These are phyloP conservation scores for Distichodus sexfasciatus DNA, from an alignment of 2,797 vertebrate species.

Conservation along the genomic window DNA sequence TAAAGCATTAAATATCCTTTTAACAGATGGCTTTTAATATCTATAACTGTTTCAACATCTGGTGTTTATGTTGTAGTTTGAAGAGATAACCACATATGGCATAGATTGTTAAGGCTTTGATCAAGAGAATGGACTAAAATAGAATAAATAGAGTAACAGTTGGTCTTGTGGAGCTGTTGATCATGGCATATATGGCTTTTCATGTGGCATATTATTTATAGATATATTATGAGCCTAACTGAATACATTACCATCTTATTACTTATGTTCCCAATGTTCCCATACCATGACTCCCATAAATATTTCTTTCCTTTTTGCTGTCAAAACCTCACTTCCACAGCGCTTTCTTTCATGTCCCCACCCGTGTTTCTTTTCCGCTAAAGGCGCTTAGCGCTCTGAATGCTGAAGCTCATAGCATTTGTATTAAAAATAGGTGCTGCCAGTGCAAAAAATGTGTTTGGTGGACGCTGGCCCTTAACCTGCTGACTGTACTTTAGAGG, in stretches of 20 bases:
- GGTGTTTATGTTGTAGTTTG: constrained; percentile 15
- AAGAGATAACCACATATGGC: constrained; percentile 13
- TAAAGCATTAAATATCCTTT: not conserved
- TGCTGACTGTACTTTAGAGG: constrained; percentile 27
- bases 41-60: constrained; percentile 20
- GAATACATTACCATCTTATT: not conserved
- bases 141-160: not conserved
- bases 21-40: constrained; percentile 17
- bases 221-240: too few relatives aligned
- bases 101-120: not conserved
- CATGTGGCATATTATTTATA: not conserved
- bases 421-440: too few relatives aligned
- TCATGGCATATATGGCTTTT: not conserved
- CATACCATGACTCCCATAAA: not conserved
- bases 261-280: not conserved
- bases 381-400: too few relatives aligned
- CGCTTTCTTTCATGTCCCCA: too few relatives aligned
- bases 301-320: too few relatives aligned
- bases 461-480: too few relatives aligned
- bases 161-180: not conserved
- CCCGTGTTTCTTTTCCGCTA: too few relatives aligned
- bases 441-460: too few relatives aligned
- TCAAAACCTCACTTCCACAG: too few relatives aligned
- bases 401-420: too few relatives aligned
- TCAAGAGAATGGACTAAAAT: not conserved